Conservation (phyloP, 2,888 invertebrate species). For the Harmothoe impar region DNA sequence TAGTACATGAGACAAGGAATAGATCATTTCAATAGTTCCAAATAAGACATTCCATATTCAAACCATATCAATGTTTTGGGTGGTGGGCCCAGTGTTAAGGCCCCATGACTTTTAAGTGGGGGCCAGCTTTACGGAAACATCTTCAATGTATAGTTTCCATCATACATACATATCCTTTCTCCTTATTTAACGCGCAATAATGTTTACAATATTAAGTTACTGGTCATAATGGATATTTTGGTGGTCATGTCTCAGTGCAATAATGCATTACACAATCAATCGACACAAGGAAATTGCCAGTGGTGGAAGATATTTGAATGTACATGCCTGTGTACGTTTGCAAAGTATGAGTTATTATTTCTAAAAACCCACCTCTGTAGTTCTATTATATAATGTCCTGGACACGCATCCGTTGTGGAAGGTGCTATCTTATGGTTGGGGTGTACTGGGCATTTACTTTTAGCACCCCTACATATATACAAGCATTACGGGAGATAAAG, state of each 20-base stretch:
- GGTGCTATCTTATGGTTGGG: neutral
- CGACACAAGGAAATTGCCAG: neutral
- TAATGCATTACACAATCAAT: neutral
- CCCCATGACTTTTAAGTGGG: neutral
- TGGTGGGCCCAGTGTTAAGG: neutral
- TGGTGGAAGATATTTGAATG: neutral
- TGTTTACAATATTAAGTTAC: too few species aligned
- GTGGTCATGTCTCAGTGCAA: neutral
- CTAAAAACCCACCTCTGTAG: neutral
- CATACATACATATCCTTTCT: slow-evolving; percentile 9
- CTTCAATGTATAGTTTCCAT: neutral
- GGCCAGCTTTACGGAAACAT: neutral
- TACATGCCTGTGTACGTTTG: neutral
- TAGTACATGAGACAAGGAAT: neutral
- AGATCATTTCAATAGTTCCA: slow-evolving; percentile 7
- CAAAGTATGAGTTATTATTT: neutral
- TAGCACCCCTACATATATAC: neutral
- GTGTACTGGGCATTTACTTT: neutral
- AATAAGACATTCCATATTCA: slow-evolving; percentile 32
- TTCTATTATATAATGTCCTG: neutral
- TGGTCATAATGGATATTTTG: too few species aligned
- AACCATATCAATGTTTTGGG: slow-evolving; percentile 51
- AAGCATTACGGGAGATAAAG: neutral
- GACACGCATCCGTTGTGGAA: neutral
- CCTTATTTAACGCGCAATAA: neutral